Evolutionary conservation across 2,797 vertebrate genomes (phyloP).

Genomic region (Cephalopachus bancanus): DNA sequence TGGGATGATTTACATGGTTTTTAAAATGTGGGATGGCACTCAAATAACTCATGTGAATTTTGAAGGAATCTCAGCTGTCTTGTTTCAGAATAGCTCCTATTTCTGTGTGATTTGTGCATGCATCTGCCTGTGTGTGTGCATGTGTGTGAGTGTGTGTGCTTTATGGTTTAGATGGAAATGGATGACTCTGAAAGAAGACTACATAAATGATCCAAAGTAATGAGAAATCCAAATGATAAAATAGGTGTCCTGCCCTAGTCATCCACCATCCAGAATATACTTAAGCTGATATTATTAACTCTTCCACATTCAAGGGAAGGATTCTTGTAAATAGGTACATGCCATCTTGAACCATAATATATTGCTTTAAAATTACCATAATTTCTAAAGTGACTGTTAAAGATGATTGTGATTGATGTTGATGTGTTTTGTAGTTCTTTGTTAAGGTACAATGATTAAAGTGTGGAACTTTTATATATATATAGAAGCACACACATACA

Average conservation of each 20-base stretch:
- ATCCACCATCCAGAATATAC: not conserved
- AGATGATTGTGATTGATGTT: not conserved
- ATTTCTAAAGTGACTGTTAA: slow-evolving; percentile 30
- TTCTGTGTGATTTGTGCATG: not conserved
- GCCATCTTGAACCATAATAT: slow-evolving; percentile 26
- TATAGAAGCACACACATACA: not conserved
- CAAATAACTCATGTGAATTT: slow-evolving; percentile 40
- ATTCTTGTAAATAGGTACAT: slow-evolving; percentile 44
- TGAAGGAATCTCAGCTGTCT: slow-evolving; percentile 27
- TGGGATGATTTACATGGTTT: slow-evolving; percentile 56
- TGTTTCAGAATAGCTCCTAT: slow-evolving; percentile 40
- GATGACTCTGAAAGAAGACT: slow-evolving; percentile 37
- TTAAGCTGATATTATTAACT: slow-evolving; percentile 53
- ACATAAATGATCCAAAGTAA: slow-evolving; percentile 43
- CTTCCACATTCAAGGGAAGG: slow-evolving; percentile 15
- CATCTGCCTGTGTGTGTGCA: not conserved
- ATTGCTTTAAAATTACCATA: not conserved
- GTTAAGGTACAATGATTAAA: not conserved
- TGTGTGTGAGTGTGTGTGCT: not conserved
- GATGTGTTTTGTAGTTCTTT: slow-evolving; percentile 24
- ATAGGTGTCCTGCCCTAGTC: not conserved
- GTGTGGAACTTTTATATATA: not conserved
- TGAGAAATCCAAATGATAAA: slow-evolving; percentile 49
- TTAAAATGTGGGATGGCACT: not conserved
- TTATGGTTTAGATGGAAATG: slow-evolving; percentile 16